Evolutionary conservation across 2,888 invertebrate genomes (phyloP).

Genomic region (Meganola albula): DNA sequence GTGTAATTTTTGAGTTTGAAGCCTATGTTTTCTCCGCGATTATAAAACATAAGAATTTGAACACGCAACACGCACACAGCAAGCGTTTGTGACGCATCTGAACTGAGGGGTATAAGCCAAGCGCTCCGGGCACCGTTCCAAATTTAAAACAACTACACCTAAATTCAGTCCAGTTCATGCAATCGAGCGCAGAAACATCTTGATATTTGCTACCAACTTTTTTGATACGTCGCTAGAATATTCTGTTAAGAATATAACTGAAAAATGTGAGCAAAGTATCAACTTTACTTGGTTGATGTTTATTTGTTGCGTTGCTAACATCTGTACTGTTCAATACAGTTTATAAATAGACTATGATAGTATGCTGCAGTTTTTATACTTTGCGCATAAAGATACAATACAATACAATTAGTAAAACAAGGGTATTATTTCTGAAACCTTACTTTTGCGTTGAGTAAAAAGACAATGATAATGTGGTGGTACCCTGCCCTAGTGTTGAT

Average conservation of each 20-base stretch:
- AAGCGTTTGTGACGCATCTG: constrained; percentile 44
- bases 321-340: constrained; percentile 9
- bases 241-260: constrained; percentile 6
- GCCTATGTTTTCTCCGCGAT: constrained; percentile 31
- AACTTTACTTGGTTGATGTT: constrained; percentile 14
- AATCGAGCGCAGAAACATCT: constrained; percentile 36
- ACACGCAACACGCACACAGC: constrained; percentile 43
- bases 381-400: no score
- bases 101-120: constrained; percentile 53
- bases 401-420: no score
- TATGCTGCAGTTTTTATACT: no score
- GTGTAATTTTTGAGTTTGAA: no score
- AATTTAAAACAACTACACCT: constrained; percentile 65
- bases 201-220: constrained; percentile 31
- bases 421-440: no score
- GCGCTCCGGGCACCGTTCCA: constrained; percentile 66
- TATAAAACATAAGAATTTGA: no score
- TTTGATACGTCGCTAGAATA: constrained; percentile 24
- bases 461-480: no score
- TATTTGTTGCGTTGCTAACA: constrained; percentile 5
- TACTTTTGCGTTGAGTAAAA: no score
- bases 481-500: no score
- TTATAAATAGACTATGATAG: constrained; percentile 18
- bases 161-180: constrained; percentile 48
- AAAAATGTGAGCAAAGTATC: no score